Base-by-base conservation (phyloP, 2,113 vertebrate species). In the Anoplopoma fimbria region DNA sequence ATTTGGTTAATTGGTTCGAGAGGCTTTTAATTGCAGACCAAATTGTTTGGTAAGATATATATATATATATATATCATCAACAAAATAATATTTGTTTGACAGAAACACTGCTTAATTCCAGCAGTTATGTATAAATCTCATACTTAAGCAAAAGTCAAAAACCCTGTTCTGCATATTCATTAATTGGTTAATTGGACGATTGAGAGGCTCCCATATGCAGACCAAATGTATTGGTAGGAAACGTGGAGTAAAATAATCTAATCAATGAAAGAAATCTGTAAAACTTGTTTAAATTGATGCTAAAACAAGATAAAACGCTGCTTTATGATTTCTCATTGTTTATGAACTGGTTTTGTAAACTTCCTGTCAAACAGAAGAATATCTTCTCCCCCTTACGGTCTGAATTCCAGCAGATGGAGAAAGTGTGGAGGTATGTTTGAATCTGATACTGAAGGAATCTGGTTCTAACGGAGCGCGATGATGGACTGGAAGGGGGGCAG, bases 391-490 rank as follows among this genome's bases (percentile, higher is more conserved):
- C 61, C 33, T 1, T 69, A 17, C 4, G 1, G 6, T 33, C 33
- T 64, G 42, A 60, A 79, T 87, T 82, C 69, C 86, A 63, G 55
- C 71, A 69, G 51, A 87, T 51, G 71, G 73, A 60, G 13, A 19
- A 33, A 70, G 21, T 19, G 74, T 72, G 72, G 69, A 67, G 78
- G 13, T 69, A 78, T 75, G 23, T 31, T 19, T 42, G 69, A 73
- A 9, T 76, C 23, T 75, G 61, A 67, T 61, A 77, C 65, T 90
- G 81, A 79, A 90, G 83, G 85, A 93, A 91, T 90, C 77, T 77
- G 80, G 69, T 65, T 77, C 79, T 29, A 74, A 23, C 21, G 36
- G 40, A 62, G 53, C 81, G 51, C 73, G 33, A 72, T 81, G 83
- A 86, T 78, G 42, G 79, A 61, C 69, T 73, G 63, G 40, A 62